A percentile compares a stretch with the other conserved stretches of the same genome.
Conservation (phyloP, 2,113 vertebrate genomes). For the Lycaon pictus region DNA sequence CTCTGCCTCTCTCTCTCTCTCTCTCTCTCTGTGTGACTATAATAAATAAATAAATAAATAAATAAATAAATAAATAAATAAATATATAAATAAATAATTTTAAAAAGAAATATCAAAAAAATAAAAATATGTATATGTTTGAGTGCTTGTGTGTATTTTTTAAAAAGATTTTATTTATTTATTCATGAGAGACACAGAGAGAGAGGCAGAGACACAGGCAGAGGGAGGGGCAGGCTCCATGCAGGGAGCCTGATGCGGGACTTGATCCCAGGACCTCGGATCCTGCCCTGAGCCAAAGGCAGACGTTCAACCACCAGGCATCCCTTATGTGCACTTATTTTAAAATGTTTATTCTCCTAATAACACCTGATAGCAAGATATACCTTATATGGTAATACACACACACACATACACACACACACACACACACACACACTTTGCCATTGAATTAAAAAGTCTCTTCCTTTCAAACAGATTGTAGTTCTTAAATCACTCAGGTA, state of each 20-base stretch:
- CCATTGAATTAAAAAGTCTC: neutral
- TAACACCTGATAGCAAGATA: neutral
- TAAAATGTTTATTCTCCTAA: conserved; percentile 29
- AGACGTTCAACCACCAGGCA: too few species aligned
- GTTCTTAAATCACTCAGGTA: conserved; percentile 4
- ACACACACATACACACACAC: neutral
- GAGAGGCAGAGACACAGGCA: too few species aligned
- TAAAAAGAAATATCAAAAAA: neutral
- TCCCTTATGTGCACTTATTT: neutral
- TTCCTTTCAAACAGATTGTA: neutral
- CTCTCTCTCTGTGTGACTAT: too few species aligned
- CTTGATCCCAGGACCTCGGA: too few species aligned
- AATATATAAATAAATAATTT: too few species aligned
- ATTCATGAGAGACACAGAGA: too few species aligned
- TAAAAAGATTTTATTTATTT: neutral
- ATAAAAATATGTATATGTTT: neutral
- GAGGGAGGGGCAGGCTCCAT: too few species aligned
- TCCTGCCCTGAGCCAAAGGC: too few species aligned
- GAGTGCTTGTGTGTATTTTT: neutral
- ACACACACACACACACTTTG: neutral
- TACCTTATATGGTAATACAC: neutral
- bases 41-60: too few species aligned
- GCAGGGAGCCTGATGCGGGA: too few species aligned
- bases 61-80: too few species aligned
- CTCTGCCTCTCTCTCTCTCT: too few species aligned